Percentiles rank a stretch among this genome's conserved stretches.
Conservation (phyloP, 2,113 vertebrate genomes). For the Heterocephalus glaber region DNA sequence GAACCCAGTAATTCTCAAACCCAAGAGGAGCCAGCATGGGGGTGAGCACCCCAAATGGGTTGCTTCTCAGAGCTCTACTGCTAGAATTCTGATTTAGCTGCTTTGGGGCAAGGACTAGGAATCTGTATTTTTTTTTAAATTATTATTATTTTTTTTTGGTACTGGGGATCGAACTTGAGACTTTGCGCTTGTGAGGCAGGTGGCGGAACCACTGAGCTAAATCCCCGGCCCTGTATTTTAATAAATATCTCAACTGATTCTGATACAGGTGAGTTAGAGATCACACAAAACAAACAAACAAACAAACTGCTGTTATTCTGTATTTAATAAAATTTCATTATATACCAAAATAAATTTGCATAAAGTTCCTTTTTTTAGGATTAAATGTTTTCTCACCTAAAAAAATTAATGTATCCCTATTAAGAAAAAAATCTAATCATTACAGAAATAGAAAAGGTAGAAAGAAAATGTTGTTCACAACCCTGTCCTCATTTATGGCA, state of each 20-base stretch:
- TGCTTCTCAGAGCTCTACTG: not conserved
- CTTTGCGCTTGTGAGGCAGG: too few relatives aligned
- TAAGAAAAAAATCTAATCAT: not conserved
- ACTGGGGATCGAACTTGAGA: too few relatives aligned
- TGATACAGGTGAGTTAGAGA: not conserved
- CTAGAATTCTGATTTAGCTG: not conserved
- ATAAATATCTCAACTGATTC: not conserved
- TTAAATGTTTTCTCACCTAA: not conserved
- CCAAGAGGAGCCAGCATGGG: not conserved
- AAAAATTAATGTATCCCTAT: not conserved
- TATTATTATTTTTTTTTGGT: too few relatives aligned
- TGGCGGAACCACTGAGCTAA: too few relatives aligned
- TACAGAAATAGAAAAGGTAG: not conserved
- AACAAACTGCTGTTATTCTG: not conserved
- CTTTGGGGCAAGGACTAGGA: not conserved
- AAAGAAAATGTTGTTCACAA: not conserved
- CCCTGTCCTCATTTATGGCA: not conserved
- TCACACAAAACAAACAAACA: not conserved
- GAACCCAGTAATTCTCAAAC: not conserved
- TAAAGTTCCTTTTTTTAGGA: not conserved
- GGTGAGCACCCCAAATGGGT: too few relatives aligned
- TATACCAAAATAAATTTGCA: not conserved
- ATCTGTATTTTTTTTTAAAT: not conserved
- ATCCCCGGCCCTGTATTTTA: too few relatives aligned
- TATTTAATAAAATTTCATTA: not conserved